Evolutionary conservation across 2,797 vertebrate genomes (phyloP), one percentile per base, ranked within the genome.

Genomic region (Pseudomugil tenellus): DNA sequence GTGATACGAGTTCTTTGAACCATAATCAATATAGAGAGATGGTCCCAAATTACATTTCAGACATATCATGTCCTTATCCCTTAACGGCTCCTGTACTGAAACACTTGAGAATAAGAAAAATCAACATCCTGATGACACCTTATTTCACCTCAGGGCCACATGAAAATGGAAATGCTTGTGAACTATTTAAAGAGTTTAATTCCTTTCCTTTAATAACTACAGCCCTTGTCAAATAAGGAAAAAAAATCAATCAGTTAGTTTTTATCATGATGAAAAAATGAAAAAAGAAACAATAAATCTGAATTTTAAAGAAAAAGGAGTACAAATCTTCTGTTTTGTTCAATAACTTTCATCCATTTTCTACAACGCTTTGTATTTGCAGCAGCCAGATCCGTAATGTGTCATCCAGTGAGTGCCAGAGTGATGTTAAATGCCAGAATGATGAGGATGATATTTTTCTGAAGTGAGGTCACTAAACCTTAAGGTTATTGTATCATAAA

Each of bases 401-500:
- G 52, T 55, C 64, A 54, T 25, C 52, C 26, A 55, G 48, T 58
- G 71, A 68, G 65, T 75, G 58, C 39, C 51, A 65, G 37, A 67
- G 37, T 60, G 63, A 65, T 67, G 67, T 70, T 79, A 31, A 16
- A 41, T 25, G 52, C 19, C 46, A 51, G 64, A 54, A 55, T 52
- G 76, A 80, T 69, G 60, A 70, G 65, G 67, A 56, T 63, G 52
- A 77, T 74, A 57, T 84, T 71, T 87, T 61, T 23, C 23, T 78
- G 49, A 84, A 83, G 60, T 35, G 53, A 67, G 66, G 48, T 77
- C 41, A 59, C 67, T 72, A 75, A 81, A 83, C 63, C 74, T 81
- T 76, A 29, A 75, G 72, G 68, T 83, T 76, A 77, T 84, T 80
- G 73, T 81, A 63, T 76, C 63, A 63, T 82, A 70, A 72, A 85